Conservation (phyloP, 2,888 invertebrate genomes). For the Caenorhabditis uteleia region DNA sequence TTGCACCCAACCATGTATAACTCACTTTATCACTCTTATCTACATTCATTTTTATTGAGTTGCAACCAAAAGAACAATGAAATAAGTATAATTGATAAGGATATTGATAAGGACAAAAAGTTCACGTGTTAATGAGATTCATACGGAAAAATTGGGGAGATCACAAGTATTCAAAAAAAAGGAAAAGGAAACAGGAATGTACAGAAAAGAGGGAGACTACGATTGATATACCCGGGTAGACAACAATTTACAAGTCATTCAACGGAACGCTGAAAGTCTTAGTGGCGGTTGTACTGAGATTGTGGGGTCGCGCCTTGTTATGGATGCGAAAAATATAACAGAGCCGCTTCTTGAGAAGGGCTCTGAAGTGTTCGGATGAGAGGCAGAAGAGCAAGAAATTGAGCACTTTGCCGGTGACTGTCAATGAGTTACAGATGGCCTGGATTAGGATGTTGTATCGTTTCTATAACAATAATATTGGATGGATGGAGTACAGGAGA, state of each 20-base stretch:
- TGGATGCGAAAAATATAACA: constrained; percentile 19
- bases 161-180: not conserved
- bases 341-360: constrained; percentile 43
- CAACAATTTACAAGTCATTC: constrained; percentile 19
- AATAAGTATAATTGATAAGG: too few relatives aligned
- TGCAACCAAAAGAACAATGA: too few relatives aligned
- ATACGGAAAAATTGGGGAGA: not conserved
- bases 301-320: constrained; percentile 14
- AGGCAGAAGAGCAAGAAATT: constrained; percentile 58
- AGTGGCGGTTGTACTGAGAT: constrained; percentile 34
- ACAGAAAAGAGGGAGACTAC: not conserved
- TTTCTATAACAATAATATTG: not conserved
- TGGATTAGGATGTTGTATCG: constrained; percentile 20
- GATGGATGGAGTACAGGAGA: not conserved
- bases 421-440: constrained; percentile 45
- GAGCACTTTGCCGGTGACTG: constrained; percentile 56
- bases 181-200: not conserved
- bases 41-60: too few relatives aligned
- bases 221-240: too few relatives aligned
- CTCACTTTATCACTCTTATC: too few relatives aligned
- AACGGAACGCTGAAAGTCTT: constrained; percentile 39
- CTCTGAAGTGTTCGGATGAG: constrained; percentile 55
- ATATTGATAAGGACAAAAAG: not conserved
- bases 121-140: too few relatives aligned
- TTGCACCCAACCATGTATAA: too few relatives aligned